phyloP scores from a whole-genome alignment of 2,888 invertebrate genomes.

The Drosophila formosana region DNA sequence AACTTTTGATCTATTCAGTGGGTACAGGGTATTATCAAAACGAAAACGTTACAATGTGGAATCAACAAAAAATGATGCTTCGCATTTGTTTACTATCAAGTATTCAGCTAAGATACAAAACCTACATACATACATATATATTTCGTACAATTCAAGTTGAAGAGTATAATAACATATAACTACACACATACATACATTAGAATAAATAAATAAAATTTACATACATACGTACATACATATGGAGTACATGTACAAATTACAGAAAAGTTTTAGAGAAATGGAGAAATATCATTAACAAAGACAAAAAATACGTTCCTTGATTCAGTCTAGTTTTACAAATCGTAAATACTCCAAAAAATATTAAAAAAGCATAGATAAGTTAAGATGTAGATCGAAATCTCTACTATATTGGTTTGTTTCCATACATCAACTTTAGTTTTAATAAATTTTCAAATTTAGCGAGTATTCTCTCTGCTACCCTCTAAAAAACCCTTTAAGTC shows the following conservation, averaged over 20 bases:
- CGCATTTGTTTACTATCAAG: constrained; percentile 27
- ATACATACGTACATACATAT: constrained; percentile 1
- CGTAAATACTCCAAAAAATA: background rate
- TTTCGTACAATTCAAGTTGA: constrained; percentile 26
- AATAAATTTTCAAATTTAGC: background rate
- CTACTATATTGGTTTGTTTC: constrained; percentile 2
- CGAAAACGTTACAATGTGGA: constrained; percentile 37
- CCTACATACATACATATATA: constrained; percentile 8
- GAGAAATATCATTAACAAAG: constrained; percentile 6
- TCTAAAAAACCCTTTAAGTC: constrained; percentile 21
- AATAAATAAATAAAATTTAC: constrained; percentile 8
- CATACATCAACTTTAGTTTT: background rate
- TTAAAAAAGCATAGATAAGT: constrained; percentile 9
- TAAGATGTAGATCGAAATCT: constrained; percentile 11
- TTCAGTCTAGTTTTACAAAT: constrained; percentile 20
- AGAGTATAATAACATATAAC: constrained; percentile 22
- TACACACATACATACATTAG: constrained; percentile 7
- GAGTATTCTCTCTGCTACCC: constrained; percentile 12
- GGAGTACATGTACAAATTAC: background rate
- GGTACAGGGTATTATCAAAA: constrained; percentile 19
- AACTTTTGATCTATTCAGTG: background rate
- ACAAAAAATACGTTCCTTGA: constrained; percentile 16
- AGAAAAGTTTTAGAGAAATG: constrained; percentile 2
- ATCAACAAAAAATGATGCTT: constrained; percentile 19
- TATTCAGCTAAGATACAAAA: constrained; percentile 33